Base-by-base conservation (phyloP, 2,888 invertebrate species). In the Nesidiocoris tenuis region DNA sequence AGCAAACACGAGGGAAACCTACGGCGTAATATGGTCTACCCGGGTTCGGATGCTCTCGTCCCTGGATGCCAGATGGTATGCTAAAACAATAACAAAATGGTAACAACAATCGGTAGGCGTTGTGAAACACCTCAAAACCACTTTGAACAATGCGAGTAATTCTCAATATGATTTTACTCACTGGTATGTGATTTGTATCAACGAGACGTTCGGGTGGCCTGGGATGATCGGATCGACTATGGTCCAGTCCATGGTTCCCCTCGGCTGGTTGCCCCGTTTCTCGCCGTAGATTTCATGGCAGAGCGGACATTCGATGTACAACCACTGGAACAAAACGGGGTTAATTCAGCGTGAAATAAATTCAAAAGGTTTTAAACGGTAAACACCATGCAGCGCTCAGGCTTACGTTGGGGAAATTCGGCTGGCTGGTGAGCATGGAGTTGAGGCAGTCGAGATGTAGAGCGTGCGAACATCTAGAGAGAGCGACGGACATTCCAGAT, bases 21-120 rank as follows among this genome's bases (percentile, higher is more conserved):
- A 94, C 93, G 1, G 94, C 94, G 84, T 93, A 93, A 84, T 91
- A 94, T n/a, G 92, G 90, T 79, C 90, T 87, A 18, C 94, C 94
- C 0, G 94, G 93, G 84, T 88, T 87, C 56, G 94, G 94, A 85
- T 94, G 93, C 80, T 89, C 89, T 54, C 88, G 84, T 21, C 90
- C 90, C 86, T 96, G 96, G 79, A 91, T 88, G 0, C 95, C 95
- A 61, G 93, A 92, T 78, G 90, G 90, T 84, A 96, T 93, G 82
- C 93, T 93, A 81, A n/a, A 83, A 83, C 79, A 18, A n/a, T n/a
- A n/a, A n/a, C n/a, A n/a, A n/a, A n/a, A n/a, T n/a, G n/a, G n/a
- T n/a, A n/a, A n/a, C n/a, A n/a, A n/a, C n/a, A n/a, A n/a, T n/a
- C n/a, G n/a, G n/a, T n/a, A n/a, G n/a, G n/a, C n/a, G n/a, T n/a